Conservation (phyloP, 2,888 invertebrate species). For the Emmelina monodactyla region DNA sequence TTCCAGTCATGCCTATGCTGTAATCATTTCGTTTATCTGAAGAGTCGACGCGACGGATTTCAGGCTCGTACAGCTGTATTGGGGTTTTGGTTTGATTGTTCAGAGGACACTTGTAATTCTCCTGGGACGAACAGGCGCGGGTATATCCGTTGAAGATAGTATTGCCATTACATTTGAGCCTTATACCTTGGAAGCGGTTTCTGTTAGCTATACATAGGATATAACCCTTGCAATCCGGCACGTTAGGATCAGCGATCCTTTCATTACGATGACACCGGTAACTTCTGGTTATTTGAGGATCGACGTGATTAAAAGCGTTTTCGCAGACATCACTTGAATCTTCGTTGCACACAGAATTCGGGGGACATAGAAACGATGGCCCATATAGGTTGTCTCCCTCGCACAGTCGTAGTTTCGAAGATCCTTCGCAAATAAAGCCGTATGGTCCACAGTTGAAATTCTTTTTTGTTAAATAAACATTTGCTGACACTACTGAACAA, state of each 20-base stretch:
- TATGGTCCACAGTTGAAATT: slow-evolving; percentile 41
- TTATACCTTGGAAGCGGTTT: slow-evolving; percentile 50
- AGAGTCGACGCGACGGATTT: slow-evolving; percentile 21
- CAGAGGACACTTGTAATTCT: slow-evolving; percentile 44
- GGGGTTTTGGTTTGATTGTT: slow-evolving; percentile 26
- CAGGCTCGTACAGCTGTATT: slow-evolving; percentile 24
- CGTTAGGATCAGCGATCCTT: slow-evolving; percentile 46
- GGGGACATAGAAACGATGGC: slow-evolving; percentile 44
- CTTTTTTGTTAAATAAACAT: slow-evolving; percentile 22
- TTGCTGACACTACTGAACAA: slow-evolving; percentile 5
- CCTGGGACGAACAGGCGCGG: slow-evolving; percentile 43
- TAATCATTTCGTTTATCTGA: slow-evolving; percentile 1
- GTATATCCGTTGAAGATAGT: slow-evolving; percentile 50
- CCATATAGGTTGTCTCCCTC: slow-evolving; percentile 37
- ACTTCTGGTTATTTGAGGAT: slow-evolving; percentile 32
- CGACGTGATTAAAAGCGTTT: slow-evolving; percentile 37
- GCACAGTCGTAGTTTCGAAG: slow-evolving; percentile 37
- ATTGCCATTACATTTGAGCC: slow-evolving; percentile 49
- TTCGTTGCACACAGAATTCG: slow-evolving; percentile 47
- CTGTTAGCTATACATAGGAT: slow-evolving; percentile 52
- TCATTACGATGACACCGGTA: slow-evolving; percentile 43
- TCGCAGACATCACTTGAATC: slow-evolving; percentile 52
- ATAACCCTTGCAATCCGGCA: slow-evolving; percentile 53
- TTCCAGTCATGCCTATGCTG: slow-evolving; percentile 4
- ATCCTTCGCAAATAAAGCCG: slow-evolving; percentile 45